phyloP scores from a whole-genome alignment of 2,113 vertebrate genomes.

The Herpetotheres cachinnans region DNA sequence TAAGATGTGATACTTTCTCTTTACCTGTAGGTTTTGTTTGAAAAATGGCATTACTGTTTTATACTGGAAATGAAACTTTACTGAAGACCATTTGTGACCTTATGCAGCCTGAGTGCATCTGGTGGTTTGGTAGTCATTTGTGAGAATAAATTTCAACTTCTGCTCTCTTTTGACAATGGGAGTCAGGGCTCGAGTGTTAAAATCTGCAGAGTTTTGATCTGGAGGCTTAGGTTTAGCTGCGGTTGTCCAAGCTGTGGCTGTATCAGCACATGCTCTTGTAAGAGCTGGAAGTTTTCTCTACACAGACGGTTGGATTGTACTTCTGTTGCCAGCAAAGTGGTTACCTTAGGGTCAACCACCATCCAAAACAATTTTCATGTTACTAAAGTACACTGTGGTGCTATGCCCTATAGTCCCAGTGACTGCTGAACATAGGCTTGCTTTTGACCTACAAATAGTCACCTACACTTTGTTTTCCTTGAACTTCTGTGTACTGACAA shows the following conservation, averaged over 20 bases:
- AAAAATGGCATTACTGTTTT: not conserved
- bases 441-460: not conserved
- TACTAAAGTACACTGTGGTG: rapidly evolving
- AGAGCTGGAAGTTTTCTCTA: not conserved
- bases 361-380: not conserved
- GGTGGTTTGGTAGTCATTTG: not conserved
- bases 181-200: not conserved
- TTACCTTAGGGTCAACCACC: not conserved
- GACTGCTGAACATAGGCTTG: not conserved
- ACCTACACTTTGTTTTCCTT: not conserved
- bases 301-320: not conserved
- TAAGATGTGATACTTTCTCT: constrained; percentile 25
- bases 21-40: not conserved
- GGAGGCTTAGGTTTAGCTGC: not conserved
- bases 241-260: not conserved
- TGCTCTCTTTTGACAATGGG: not conserved
- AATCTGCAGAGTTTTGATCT: not conserved
- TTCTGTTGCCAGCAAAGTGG: not conserved
- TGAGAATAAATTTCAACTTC: not conserved
- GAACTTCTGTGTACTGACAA: not conserved
- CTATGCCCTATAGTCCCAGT: not conserved
- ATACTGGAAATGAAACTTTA: not conserved
- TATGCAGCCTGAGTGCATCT: not conserved
- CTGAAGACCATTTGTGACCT: not conserved
- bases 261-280: rapidly evolving